These are phyloP conservation scores for Eptesicus fuscus DNA, from an alignment of 2,113 vertebrate species.

Conservation along the genomic window DNA sequence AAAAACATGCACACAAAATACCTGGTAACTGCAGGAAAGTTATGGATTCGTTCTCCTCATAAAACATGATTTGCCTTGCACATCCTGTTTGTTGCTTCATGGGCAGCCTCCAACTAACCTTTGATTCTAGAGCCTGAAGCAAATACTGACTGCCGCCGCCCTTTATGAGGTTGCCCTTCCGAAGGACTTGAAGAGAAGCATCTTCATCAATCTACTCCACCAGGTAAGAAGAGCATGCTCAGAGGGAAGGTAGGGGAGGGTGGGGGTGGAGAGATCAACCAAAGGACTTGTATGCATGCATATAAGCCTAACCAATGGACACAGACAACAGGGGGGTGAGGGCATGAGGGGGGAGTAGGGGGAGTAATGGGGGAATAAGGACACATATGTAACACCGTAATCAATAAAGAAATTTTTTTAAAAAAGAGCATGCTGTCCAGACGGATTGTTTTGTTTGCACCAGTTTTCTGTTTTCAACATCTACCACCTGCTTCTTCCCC, in stretches of 20 bases:
- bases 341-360: too few relatives aligned
- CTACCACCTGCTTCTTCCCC: not conserved
- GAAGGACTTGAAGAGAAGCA: conserved; percentile 24
- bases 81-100: rapidly evolving
- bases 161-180: conserved; percentile 49
- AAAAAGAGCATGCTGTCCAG: not conserved
- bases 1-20: not conserved
- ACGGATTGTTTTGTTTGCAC: not conserved
- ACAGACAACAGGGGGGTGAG: too few relatives aligned
- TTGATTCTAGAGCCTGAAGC: conserved; percentile 61
- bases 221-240: conserved; percentile 50
- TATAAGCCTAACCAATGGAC: too few relatives aligned
- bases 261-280: too few relatives aligned
- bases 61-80: not conserved
- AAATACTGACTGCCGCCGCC: conserved; percentile 21
- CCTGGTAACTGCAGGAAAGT: not conserved
- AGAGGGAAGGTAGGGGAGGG: too few relatives aligned
- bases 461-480: not conserved
- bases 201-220: conserved; percentile 45
- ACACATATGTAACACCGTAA: too few relatives aligned
- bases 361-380: too few relatives aligned
- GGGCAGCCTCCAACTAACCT: not conserved
- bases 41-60: not conserved
- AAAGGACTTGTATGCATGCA: too few relatives aligned
- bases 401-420: too few relatives aligned